Base-by-base conservation (phyloP, 1,140 invertebrate species). In the Zaprionus africanus region DNA sequence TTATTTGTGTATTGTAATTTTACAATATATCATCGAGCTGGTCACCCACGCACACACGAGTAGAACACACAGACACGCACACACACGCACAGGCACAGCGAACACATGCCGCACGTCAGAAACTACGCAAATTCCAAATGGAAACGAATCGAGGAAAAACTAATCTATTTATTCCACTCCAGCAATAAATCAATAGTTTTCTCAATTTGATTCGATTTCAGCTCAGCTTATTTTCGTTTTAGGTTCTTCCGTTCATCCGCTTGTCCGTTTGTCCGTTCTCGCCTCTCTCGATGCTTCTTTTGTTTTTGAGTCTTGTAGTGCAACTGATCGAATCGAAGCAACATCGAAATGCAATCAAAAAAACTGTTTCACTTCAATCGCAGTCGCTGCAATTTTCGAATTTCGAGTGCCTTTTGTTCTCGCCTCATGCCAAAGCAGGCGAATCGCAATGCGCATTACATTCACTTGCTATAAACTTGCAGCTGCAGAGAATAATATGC, bases 111-210 rank as follows among this genome's bases (percentile, higher is more conserved):
- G 46, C 59, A 28, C 83, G 83, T 86, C 83, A 86, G 80, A 72
- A 63, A 87, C 60, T 85, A 85, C 76, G 82, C 70, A 86, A 72
- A 76, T 67, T 74, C 57, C 49, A 51, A 59, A 59, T 53, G 28
- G 49, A 71, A 69, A 61, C 46, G 46, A 73, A 54, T 68, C 74
- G 67, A 60, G 60, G 72, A 34, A 77, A 84, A 90, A 87, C 84
- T 87, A 87, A 87, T 87, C 78, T 87, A 87, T 87, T 87, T 87
- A 87, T 90, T 90, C 68, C 84, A 76, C 60, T 86, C 83, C 76
- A 79, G 76, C 76, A 63, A 88, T 88, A 90, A 88, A 87, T 90
- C 85, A 87, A 87, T 90, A 84, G 84, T 88, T 87, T 90, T 64
- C n/a, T 64, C 76, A 70, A 78, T 77, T 41, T 53, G 65, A 46